Evolutionary conservation across 2,797 vertebrate species (phyloP), one percentile per base, ranked within the genome.

Genomic region (Lerista edwardsae): DNA sequence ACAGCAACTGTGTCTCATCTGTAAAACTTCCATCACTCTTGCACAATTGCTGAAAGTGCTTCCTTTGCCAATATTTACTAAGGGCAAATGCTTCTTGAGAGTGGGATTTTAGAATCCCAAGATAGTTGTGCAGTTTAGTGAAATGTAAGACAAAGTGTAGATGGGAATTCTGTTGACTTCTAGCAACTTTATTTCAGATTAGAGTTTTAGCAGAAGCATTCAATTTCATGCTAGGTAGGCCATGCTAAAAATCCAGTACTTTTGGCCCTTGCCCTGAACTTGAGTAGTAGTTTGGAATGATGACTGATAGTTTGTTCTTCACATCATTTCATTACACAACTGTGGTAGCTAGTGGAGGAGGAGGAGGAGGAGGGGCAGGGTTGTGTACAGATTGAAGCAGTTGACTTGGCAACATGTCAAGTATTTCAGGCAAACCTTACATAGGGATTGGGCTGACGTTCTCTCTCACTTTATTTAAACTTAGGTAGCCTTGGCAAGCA

Each of bases 401-500:
- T 1, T 77, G 3, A 19, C 17, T 25, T 73, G 74, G 79, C 29
- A 3, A 36, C 1, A 75, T 68, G 72, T 44, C 25, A 74, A 21
- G 0, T 62, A 0, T 62, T 69, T 65, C 41, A 81, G 78, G 87
- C 4, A 86, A 83, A 91, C 78, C 83, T 14, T 0, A 75, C 17
- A 0, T 10, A 74, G 1, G 62, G 64, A 47, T 36, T 75, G 78
- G 78, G 80, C 25, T 91, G 85, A 12, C n/a, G 6, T 84, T 86
- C 84, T 77, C 85, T 36, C 29, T 6, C 65, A 84, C 73, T 84
- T 69, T 29, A 25, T 15, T 78, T 23, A 44, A 9, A 64, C 17
- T 0, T 79, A 68, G 75, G 10, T 41, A 87, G 81, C 67, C 78
- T 79, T 79, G 87, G 83, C 86, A 55, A 57, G 0, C 27, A 21